These are phyloP conservation scores for Esox lucius DNA, from an alignment of 2,797 vertebrate species.

Conservation along the genomic window DNA sequence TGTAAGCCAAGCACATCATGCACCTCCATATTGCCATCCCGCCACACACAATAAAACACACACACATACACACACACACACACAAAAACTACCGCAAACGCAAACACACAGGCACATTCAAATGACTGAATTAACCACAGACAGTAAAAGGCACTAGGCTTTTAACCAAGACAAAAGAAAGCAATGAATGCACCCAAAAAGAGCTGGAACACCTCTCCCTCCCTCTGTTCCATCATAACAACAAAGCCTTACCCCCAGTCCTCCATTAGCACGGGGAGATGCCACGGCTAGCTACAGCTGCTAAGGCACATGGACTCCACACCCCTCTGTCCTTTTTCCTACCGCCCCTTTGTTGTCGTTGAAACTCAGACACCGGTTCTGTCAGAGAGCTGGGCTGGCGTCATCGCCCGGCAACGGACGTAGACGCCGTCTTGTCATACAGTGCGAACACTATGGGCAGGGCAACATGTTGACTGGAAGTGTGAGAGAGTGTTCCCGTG, in stretches of 20 bases:
- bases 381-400: conserved; percentile 29
- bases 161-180: neutral
- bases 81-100: conserved; percentile 4
- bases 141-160: neutral
- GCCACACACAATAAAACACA: neutral
- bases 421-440: conserved; percentile 1
- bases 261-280: conserved; percentile 56
- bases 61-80: conserved; percentile 12
- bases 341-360: conserved; percentile 38
- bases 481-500: conserved; percentile 3
- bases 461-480: conserved; percentile 12
- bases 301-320: conserved; percentile 60
- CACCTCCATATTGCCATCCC: neutral
- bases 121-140: neutral
- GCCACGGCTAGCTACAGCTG: conserved; percentile 42
- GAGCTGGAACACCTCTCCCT: conserved; percentile 36
- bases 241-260: conserved; percentile 75
- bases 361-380: conserved; percentile 17
- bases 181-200: conserved; percentile 1
- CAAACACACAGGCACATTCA: neutral
- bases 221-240: conserved; percentile 37
- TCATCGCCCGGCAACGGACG: conserved; percentile 26
- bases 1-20: neutral
- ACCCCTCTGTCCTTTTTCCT: conserved; percentile 29
- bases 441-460: neutral